Conservation (phyloP, 2,888 invertebrate genomes). For the Pyrocoelia pectoralis region DNA sequence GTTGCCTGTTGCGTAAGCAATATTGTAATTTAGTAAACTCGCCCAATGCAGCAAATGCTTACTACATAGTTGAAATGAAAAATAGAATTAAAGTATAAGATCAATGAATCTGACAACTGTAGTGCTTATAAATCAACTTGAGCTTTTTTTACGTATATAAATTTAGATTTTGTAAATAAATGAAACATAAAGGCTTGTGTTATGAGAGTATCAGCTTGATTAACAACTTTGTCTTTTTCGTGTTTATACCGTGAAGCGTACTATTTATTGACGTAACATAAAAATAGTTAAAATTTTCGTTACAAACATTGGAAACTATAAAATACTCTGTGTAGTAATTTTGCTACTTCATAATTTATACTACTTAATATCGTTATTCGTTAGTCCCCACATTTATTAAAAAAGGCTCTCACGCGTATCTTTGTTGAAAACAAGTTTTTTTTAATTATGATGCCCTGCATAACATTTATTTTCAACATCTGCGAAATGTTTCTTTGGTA, state of each 20-base stretch:
- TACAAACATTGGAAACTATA: not conserved
- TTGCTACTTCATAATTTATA: not conserved
- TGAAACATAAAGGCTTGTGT: not conserved
- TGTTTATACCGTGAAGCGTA: not conserved
- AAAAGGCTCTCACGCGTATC: not conserved
- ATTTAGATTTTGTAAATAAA: conserved; percentile 1
- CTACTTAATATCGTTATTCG: too few species aligned
- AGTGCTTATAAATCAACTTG: not conserved
- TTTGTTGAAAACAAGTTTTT: not conserved
- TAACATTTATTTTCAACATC: not conserved
- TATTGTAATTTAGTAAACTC: too few species aligned
- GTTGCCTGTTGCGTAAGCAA: too few species aligned
- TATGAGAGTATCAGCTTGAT: too few species aligned
- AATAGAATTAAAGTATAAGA: too few species aligned
- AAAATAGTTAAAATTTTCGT: not conserved
- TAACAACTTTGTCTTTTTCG: not conserved
- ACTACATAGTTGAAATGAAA: too few species aligned
- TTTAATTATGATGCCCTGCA: not conserved
- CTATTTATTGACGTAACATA: not conserved
- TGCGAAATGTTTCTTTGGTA: not conserved
- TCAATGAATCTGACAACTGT: not conserved
- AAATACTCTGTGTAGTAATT: not conserved
- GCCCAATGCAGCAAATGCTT: too few species aligned
- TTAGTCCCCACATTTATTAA: not conserved
- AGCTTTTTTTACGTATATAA: not conserved